Conservation (phyloP, 2,797 vertebrate genomes). For the Molossus molossus region DNA sequence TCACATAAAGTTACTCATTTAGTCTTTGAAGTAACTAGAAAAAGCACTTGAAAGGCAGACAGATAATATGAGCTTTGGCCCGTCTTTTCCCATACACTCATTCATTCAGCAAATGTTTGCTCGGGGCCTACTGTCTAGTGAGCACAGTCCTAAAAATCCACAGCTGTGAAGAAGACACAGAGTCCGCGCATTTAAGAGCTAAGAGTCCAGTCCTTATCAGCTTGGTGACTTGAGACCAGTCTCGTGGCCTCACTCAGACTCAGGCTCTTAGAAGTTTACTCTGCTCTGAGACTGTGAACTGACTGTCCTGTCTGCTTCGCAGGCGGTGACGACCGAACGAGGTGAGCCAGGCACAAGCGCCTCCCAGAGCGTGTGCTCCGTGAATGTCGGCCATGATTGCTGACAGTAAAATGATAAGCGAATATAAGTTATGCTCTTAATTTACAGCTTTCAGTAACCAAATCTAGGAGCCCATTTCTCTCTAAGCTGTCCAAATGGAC, state of each 20-base stretch:
- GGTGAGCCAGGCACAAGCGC: neutral
- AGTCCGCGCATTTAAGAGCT: neutral
- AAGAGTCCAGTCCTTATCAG: neutral
- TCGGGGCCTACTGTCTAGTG: neutral
- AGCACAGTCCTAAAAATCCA: neutral
- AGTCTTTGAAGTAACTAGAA: constrained; percentile 45
- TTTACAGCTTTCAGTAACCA: neutral
- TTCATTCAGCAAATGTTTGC: neutral
- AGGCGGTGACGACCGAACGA: neutral
- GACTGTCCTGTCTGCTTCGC: neutral
- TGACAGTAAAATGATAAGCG: neutral
- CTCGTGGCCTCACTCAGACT: neutral
- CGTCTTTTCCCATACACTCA: neutral
- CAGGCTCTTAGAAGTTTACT: neutral
- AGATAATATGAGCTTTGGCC: neutral
- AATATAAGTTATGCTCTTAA: neutral
- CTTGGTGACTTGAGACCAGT: neutral
- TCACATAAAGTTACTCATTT: neutral
- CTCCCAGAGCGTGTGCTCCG: neutral
- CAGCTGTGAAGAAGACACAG: neutral
- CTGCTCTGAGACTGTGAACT: neutral
- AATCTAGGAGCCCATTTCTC: neutral
- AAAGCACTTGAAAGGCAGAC: constrained; percentile 11
- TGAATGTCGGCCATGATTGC: neutral
- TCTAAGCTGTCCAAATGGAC: neutral